Evolutionary conservation across 2,113 vertebrate species (phyloP).

Genomic region (Oreamnos americanus): DNA sequence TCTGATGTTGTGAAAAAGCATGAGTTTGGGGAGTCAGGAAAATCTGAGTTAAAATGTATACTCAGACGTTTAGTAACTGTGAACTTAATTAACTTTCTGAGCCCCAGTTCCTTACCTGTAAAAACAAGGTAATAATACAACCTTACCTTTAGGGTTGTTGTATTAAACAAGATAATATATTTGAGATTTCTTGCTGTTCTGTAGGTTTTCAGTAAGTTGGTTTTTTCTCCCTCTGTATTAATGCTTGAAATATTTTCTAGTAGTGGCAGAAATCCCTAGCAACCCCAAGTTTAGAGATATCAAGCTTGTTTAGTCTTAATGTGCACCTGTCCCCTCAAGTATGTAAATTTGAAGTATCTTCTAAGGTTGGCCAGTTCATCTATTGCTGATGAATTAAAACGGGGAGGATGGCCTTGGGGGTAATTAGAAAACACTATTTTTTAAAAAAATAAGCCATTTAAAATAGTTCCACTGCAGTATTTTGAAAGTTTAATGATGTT

Average conservation of each 20-base stretch:
- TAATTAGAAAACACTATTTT: neutral
- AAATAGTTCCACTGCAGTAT: neutral
- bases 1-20: neutral
- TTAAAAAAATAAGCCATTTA: neutral
- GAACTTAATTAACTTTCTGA: neutral
- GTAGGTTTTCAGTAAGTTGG: neutral
- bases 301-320: neutral
- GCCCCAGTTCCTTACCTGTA: neutral
- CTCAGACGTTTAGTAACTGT: neutral
- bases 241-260: neutral
- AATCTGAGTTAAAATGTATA: neutral
- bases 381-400: neutral
- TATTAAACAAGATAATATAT: neutral
- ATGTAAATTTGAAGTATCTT: neutral
- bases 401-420: neutral
- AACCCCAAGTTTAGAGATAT: neutral
- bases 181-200: neutral
- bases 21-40: neutral
- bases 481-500: constrained; percentile 20
- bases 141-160: neutral
- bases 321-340: neutral
- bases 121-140: neutral
- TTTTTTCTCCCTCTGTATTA: neutral
- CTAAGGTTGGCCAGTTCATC: neutral
- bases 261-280: neutral